Base-by-base conservation (phyloP, 2,888 invertebrate species). In the Venustoraphidia nigricollis region DNA sequence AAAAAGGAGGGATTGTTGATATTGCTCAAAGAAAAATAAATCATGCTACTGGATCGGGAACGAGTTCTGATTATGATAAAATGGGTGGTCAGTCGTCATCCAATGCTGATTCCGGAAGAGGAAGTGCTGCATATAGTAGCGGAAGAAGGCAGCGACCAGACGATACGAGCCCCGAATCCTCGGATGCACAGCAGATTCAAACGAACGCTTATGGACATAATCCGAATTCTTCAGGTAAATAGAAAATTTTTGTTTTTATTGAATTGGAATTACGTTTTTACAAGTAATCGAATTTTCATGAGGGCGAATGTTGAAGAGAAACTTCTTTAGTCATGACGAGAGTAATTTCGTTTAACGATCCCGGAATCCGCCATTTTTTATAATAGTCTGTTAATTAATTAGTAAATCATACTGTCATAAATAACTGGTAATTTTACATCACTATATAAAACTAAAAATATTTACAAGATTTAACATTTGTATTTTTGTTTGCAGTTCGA, bases 41-140 rank as follows among this genome's bases (percentile, higher is more conserved):
- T 1, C 27, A 27, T 6, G 27, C 27, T 27, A 63, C 67, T 41
- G 75, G 77, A 13, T 79, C 79, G 10, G 76, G 75, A 5, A 76
- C 77, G 34, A 79, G 79, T 62, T 79, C 79, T 60, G 85, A 85
- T 66, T 84, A 83, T 59, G 83, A 84, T 61, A 84, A 83, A 63
- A 75, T 81, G 44, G 81, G 82, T 6, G 72, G 75, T n/a, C 81
- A 81, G 54, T 81, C 81, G 10, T 72, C 72, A 1, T 83, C 83
- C 0, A 83, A 84, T 60, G 82, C 82, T 17, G 85, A 86, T 64
- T 85, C 84, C 1, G 85, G 85, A 13, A 70, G 85, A 54, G 85
- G 85, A n/a, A 84, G 84, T 60, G 84, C 83, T 8, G 83, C 83
- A 41, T 84, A 84, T 64, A 83, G 83, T 38, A 84, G 83, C 58